Conservation (phyloP, 1,140 invertebrate species). For the Danaus melanippus region DNA sequence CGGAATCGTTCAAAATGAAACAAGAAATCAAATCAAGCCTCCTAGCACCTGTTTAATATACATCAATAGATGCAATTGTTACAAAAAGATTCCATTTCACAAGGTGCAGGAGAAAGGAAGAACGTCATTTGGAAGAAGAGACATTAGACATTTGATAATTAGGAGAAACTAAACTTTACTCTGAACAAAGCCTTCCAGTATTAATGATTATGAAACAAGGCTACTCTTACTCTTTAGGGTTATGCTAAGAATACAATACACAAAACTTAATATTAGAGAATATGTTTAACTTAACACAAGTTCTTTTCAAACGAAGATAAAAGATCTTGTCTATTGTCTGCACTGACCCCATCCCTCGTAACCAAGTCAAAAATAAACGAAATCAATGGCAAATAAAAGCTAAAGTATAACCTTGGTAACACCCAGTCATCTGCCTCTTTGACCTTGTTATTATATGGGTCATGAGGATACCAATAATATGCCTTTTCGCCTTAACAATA, state of each 20-base stretch:
- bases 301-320: too few species aligned
- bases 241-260: too few species aligned
- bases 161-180: too few species aligned
- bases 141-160: too few species aligned
- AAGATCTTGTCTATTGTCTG: conserved; percentile 7
- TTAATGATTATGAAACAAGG: too few species aligned
- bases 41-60: conserved; percentile 45
- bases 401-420: conserved; percentile 54
- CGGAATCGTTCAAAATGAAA: not conserved
- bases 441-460: conserved; percentile 52
- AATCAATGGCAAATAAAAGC: conserved; percentile 55
- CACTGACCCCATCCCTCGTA: conserved; percentile 27
- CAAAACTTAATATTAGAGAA: too few species aligned
- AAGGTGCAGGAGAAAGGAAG: conserved; percentile 56
- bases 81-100: conserved; percentile 44
- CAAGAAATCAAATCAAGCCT: conserved; percentile 25
- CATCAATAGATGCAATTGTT: conserved; percentile 37
- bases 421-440: conserved; percentile 52
- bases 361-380: conserved; percentile 50
- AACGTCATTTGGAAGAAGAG: conserved; percentile 19
- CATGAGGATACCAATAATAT: conserved; percentile 10
- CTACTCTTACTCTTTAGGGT: too few species aligned
- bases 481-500: too few species aligned
- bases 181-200: too few species aligned
- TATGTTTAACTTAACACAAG: too few species aligned